Evolutionary conservation across 2,113 vertebrate species (phyloP).

Genomic region (Delphinus delphis): DNA sequence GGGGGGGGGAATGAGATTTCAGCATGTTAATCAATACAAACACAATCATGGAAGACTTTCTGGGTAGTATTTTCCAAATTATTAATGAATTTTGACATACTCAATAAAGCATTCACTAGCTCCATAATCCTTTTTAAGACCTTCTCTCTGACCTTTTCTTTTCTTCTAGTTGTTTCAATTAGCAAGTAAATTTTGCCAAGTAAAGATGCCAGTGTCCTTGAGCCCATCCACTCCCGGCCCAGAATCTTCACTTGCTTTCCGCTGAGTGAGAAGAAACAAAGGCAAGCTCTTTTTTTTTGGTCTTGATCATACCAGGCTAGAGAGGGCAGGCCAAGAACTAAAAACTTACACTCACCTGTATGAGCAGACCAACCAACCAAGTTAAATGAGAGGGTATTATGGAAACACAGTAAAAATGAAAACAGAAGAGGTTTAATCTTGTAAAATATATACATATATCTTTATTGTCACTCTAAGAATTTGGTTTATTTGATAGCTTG

Average conservation of each 20-base stretch:
- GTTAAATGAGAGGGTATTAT: not conserved
- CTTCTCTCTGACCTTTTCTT: not conserved
- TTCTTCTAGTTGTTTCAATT: not conserved
- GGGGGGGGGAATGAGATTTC: not conserved
- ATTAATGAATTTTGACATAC: not conserved
- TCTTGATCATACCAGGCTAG: not conserved
- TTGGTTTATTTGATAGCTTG: conserved; percentile 31
- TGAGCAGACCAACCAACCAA: not conserved
- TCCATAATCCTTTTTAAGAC: not conserved
- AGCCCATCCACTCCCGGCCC: not conserved
- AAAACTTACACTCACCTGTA: not conserved
- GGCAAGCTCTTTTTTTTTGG: not conserved
- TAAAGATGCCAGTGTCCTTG: not conserved
- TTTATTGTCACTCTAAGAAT: conserved; percentile 45
- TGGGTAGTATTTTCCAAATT: not conserved
- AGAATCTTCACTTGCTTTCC: not conserved
- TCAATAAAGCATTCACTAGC: not conserved
- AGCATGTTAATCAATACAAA: not conserved
- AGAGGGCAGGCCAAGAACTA: not conserved
- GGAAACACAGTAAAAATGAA: conserved; percentile 19
- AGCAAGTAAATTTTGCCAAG: not conserved
- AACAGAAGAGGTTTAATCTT: not conserved
- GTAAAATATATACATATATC: not conserved
- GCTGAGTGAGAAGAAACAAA: not conserved
- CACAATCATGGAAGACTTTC: not conserved